Conservation (phyloP, 2,797 vertebrate genomes). For the Centroberyx gerrardi region DNA sequence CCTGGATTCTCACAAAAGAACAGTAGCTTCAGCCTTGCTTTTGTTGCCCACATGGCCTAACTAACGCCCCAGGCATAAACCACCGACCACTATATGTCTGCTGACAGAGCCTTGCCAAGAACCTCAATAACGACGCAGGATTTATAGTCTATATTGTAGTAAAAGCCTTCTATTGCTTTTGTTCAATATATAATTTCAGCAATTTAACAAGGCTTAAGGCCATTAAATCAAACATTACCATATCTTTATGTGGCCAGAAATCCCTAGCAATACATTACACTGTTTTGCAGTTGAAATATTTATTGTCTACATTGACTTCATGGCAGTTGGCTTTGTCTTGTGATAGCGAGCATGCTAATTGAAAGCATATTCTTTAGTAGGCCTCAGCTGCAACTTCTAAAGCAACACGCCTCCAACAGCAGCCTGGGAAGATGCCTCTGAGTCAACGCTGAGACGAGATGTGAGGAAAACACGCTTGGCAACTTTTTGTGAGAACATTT, state of each 20-base stretch:
- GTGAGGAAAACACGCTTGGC: conserved; percentile 54
- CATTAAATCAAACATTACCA: conserved; percentile 74
- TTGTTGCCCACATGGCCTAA: conserved; percentile 50
- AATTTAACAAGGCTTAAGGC: conserved; percentile 62
- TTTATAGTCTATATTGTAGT: conserved; percentile 58
- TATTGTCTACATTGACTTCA: conserved; percentile 53
- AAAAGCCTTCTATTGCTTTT: conserved; percentile 69
- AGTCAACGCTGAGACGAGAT: conserved; percentile 45
- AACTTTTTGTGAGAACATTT: conserved; percentile 74
- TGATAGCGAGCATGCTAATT: conserved; percentile 54
- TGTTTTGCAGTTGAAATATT: conserved; percentile 61
- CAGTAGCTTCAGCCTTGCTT: conserved; percentile 51
- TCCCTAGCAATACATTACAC: conserved; percentile 50
- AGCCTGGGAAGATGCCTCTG: conserved; percentile 48
- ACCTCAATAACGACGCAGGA: conserved; percentile 66
- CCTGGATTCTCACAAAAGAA: conserved; percentile 47
- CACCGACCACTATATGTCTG: conserved; percentile 55
- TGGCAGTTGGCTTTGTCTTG: conserved; percentile 8
- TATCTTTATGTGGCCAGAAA: conserved; percentile 74
- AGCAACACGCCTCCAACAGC: conserved; percentile 10
- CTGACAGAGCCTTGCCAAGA: conserved; percentile 65
- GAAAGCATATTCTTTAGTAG: conserved; percentile 65
- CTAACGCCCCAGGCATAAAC: conserved; percentile 60
- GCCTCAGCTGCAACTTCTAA: conserved; percentile 20
- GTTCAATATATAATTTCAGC: conserved; percentile 72